Evolutionary conservation across 2,888 invertebrate species (phyloP).

Genomic region (Dryococelus australis): DNA sequence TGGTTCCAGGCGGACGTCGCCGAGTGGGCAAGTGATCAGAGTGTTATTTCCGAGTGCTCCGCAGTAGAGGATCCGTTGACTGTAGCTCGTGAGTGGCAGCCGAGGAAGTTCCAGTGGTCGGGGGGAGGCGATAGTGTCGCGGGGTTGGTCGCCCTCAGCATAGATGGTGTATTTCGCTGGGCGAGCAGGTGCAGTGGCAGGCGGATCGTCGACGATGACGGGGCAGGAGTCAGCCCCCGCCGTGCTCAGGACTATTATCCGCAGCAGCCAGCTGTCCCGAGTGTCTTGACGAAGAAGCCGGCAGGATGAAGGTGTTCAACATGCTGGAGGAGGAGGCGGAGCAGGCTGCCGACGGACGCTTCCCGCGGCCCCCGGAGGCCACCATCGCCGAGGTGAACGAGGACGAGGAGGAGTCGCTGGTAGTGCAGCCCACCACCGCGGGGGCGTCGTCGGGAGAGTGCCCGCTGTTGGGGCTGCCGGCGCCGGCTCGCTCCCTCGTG

Average conservation of each 20-base stretch:
- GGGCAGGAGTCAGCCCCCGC: not conserved
- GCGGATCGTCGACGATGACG: not conserved
- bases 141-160: not conserved
- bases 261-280: too few species aligned
- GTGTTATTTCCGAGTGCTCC: not conserved
- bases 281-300: constrained; percentile 27
- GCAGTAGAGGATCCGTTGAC: too few species aligned
- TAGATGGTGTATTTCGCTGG: not conserved
- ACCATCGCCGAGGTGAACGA: constrained; percentile 33
- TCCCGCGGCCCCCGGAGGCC: constrained; percentile 25
- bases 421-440: not conserved
- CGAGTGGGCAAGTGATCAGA: not conserved
- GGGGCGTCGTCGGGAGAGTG: constrained; percentile 12
- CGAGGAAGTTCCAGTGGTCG: too few species aligned
- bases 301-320: constrained; percentile 30
- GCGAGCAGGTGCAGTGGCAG: not conserved
- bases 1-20: not conserved
- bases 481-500: constrained; percentile 25
- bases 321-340: constrained; percentile 31
- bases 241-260: not conserved
- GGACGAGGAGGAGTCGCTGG: not conserved
- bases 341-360: not conserved
- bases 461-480: constrained; percentile 32
- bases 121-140: too few species aligned
- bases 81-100: too few species aligned